Evolutionary conservation across 1,140 invertebrate genomes (phyloP), one percentile per base, ranked within the genome.

Genomic region (Platorchestia sp.): DNA sequence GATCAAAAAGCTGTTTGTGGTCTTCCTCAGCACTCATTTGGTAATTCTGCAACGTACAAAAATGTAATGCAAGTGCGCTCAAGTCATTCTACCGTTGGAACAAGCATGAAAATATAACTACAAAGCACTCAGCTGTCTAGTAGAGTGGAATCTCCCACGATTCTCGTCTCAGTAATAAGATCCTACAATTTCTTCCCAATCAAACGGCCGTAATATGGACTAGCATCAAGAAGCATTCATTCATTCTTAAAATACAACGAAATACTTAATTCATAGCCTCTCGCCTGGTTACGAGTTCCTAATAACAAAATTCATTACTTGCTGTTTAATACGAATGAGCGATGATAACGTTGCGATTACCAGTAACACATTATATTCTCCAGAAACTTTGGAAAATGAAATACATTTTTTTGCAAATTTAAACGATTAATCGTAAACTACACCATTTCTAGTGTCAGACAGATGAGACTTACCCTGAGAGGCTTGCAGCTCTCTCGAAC

Each of bases 401-500:
- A 75, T 19, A 75, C 59, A 22, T 3, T 22, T 36, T 75, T 75
- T 36, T 75, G 59, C 27, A 22, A 3, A 75, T 3, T 19, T 3
- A 75, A 36, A 75, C 1, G 27, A 14, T 75, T 10, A 19, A 75
- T 36, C 14, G 1, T 75, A 75, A 75, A 75, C 3, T 10, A 75
- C 59, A 10, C 47, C 36, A 75, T 36, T 22, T 75, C 27, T 75
- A 22, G 36, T 10, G 10, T 3, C 1, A 75, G 59, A 10, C 27
- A 36, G 59, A 36, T n/a, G n/a, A 42, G 40, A 96, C 96, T 96
- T 86, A 96, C 96, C 95, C 96, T 96, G 96, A 99, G 97, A 90
- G 99, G 99, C 98, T 99, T 99, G 97, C 99, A 99, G 97, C 99
- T 99, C 97, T 99, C 99, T 96, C 99, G 98, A n/a, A 99, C 99